Evolutionary conservation across 2,888 invertebrate species (phyloP).

Genomic region (Scelioninae gen. 1): DNA sequence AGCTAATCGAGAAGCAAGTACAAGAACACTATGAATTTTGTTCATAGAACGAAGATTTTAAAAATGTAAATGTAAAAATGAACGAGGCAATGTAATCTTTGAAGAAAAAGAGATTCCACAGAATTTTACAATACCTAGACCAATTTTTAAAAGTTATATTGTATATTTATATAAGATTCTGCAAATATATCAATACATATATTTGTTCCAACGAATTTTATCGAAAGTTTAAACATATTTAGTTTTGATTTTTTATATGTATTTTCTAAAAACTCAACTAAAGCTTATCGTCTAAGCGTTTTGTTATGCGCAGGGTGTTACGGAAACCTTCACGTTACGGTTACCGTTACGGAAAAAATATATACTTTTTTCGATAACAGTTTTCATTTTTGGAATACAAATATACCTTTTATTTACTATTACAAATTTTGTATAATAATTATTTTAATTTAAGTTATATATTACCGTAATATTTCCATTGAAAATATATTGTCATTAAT

Average conservation of each 20-base stretch:
- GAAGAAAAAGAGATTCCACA: conserved; percentile 33
- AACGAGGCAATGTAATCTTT: conserved; percentile 20
- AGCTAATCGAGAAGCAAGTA: conserved; percentile 16
- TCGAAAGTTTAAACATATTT: background rate
- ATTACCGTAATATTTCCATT: too few relatives aligned
- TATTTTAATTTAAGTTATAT: too few relatives aligned
- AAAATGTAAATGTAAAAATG: conserved; percentile 27
- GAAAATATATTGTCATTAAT: too few relatives aligned
- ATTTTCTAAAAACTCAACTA: too few relatives aligned
- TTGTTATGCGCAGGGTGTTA: too few relatives aligned
- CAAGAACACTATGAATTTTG: conserved; percentile 18
- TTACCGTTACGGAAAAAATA: too few relatives aligned
- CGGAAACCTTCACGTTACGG: too few relatives aligned
- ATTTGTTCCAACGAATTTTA: background rate
- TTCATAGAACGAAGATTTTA: conserved; percentile 9
- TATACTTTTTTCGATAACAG: too few relatives aligned
- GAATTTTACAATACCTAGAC: conserved; percentile 28
- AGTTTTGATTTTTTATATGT: background rate
- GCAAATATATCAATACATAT: background rate
- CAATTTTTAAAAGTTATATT: conserved; percentile 24
- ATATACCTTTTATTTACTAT: too few relatives aligned
- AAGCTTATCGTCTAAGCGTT: too few relatives aligned
- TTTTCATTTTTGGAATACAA: too few relatives aligned
- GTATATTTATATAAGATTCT: conserved; percentile 15
- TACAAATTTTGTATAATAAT: too few relatives aligned